These are phyloP conservation scores for Nematopogon swammerdamellus DNA, from an alignment of 2,888 invertebrate genomes.

Conservation along the genomic window DNA sequence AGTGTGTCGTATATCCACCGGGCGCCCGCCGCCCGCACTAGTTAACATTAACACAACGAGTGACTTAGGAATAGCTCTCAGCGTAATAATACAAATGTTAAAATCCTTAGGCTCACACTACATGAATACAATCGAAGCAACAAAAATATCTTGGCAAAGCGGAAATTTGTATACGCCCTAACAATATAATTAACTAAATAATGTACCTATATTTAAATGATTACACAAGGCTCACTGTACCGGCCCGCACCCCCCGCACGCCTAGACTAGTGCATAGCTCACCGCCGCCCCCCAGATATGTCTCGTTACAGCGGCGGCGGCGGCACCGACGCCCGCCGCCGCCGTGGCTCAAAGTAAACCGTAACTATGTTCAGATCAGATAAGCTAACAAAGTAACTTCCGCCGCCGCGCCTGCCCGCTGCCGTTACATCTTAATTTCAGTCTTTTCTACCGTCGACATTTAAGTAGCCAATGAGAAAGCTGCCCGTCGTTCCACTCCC, in stretches of 20 bases:
- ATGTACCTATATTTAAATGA: conserved; percentile 54
- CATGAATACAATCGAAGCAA: conserved; percentile 52
- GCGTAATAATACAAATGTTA: conserved; percentile 47
- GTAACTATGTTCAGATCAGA: neutral
- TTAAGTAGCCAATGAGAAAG: neutral
- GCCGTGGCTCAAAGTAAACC: neutral
- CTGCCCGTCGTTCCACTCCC: neutral
- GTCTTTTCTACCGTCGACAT: neutral
- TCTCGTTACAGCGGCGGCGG: too few relatives aligned
- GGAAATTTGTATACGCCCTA: conserved; percentile 52
- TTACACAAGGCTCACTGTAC: conserved; percentile 50
- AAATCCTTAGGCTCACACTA: conserved; percentile 57
- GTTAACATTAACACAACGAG: conserved; percentile 13
- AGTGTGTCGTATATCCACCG: neutral
- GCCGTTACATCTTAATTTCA: neutral
- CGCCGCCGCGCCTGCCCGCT: neutral
- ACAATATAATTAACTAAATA: conserved; percentile 54
- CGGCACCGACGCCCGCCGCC: too few relatives aligned
- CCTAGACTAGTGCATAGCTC: neutral
- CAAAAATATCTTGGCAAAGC: conserved; percentile 55
- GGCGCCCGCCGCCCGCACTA: too few relatives aligned
- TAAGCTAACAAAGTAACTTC: neutral
- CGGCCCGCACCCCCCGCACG: neutral
- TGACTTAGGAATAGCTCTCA: conserved; percentile 58
- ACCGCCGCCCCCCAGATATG: too few relatives aligned